Conservation (phyloP, 2,888 invertebrate species). For the Epinotia nisella region DNA sequence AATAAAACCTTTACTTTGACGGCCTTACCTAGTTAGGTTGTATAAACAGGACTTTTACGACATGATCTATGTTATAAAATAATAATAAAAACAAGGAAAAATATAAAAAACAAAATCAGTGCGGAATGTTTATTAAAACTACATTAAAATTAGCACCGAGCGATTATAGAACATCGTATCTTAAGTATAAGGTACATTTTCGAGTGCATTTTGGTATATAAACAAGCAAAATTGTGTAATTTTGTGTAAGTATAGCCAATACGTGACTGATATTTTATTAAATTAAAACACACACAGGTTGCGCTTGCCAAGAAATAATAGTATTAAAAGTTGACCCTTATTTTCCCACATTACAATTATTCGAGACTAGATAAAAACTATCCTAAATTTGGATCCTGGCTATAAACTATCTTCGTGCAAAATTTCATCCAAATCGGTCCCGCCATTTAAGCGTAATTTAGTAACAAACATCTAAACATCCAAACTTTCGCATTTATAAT, state of each 20-base stretch:
- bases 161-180: conserved; percentile 38
- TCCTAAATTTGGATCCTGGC: too few species aligned
- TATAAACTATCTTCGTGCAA: too few species aligned
- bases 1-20: too few species aligned
- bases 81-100: conserved; percentile 39
- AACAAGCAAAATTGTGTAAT: conserved; percentile 17
- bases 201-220: conserved; percentile 27
- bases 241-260: conserved; percentile 1
- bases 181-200: conserved; percentile 35
- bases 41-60: too few species aligned
- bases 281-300: conserved; percentile 15
- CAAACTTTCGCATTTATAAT: too few species aligned
- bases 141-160: conserved; percentile 47
- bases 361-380: too few species aligned
- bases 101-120: conserved; percentile 56
- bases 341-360: too few species aligned
- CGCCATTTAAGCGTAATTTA: too few species aligned
- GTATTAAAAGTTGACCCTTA: neutral
- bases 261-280: conserved; percentile 5
- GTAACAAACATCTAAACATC: too few species aligned
- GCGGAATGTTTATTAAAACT: conserved; percentile 64
- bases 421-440: too few species aligned
- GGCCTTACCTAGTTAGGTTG: too few species aligned
- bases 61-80: too few species aligned
- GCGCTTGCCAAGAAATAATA: conserved; percentile 17